Base-by-base conservation (phyloP, 2,888 invertebrate species). In the Netelia virgata region DNA sequence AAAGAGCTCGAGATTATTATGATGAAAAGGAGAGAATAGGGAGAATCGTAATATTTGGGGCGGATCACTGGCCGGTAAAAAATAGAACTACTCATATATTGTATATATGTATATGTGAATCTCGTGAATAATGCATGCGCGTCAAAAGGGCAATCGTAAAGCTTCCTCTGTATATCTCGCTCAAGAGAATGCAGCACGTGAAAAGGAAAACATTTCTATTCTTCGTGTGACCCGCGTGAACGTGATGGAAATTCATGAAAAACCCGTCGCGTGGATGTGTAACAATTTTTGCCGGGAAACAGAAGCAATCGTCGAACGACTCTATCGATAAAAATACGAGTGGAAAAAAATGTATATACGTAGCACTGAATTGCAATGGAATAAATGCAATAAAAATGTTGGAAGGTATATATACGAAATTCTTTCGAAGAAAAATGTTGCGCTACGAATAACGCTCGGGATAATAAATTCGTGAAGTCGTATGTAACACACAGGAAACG, bases 171-270 rank as follows among this genome's bases (percentile, higher is more conserved):
- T 57, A 18, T 20, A 20, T 11, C 64, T 47, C 23, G 8, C n/a
- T n/a, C 23, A 6, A 53, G 28, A 69, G n/a, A 28, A 57, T 68
- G 68, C 23, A 74, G 11, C 6, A 3, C n/a, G 18, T 16, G 6
- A 23, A 14, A 18, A 41, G 23, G 63, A 10, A 75, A 53, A 72
- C 1, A 16, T 16, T 53, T 14, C 23, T 41, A 18, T 61, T n/a
- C 47, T 57, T 23, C 20, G 28, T 50, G 6, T 50, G 28, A 2
- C n/a, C 18, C 47, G 63, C 18, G 10, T 36, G 14, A 68, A 73
- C 59, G 50, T 53, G 68, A 77, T 82, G 61, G 28, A 61, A 77
- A 68, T 68, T 76, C 66, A 23, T 23, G 66, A 77, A 57, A 20
- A 63, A 18, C 41, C 14, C 23, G n/a, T 18, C 8, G 63, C 23